Evolutionary conservation across 2,113 vertebrate species (phyloP), one percentile per base, ranked within the genome.

Genomic region (Narcine bancroftii): DNA sequence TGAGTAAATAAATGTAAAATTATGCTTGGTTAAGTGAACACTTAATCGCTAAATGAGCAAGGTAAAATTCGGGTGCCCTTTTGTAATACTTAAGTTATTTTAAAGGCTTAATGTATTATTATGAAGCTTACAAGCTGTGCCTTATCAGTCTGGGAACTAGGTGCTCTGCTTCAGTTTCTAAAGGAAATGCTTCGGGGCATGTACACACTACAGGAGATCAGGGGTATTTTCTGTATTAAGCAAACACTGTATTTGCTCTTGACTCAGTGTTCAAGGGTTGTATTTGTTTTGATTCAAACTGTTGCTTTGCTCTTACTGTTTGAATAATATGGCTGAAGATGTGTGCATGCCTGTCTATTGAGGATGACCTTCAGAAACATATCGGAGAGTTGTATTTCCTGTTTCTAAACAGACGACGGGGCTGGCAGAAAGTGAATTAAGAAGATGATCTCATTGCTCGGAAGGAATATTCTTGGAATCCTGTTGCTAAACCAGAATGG

Each of bases 181-280:
- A 87, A 87, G 81, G 81, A 87, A 87, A 60, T 87, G 81, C 81
- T 87, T 87, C 81, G 60, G 81, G 81, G 53, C 81, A 87, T n/a
- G 50, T 87, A 87, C 53, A 87, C 15, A 60, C 56, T 87, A 33
- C n/a, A 63, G 56, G 33, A 60, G 53, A 87, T 56, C 53, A 36
- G 79, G 19, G 29, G 53, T n/a, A 21, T 39, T 45, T 56, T 87
- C 33, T 53, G 33, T 87, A 87, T 87, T 87, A 53, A 60, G 29
- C 56, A 36, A 33, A 17, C 17, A 19, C 17, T 87, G 33, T 60
- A 56, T 60, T 87, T 63, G 53, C 53, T 21, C 2, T 36, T 60
- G 15, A 17, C n/a, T 60, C 29, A 19, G 50, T 17, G 5, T 85
- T 6, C 50, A 85, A 85, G 50, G 13, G 53, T 56, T 33, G 10